Percentiles rank a stretch among this genome's conserved stretches.
Conservation (phyloP, 1,140 invertebrate species). For the Aricia agestis region DNA sequence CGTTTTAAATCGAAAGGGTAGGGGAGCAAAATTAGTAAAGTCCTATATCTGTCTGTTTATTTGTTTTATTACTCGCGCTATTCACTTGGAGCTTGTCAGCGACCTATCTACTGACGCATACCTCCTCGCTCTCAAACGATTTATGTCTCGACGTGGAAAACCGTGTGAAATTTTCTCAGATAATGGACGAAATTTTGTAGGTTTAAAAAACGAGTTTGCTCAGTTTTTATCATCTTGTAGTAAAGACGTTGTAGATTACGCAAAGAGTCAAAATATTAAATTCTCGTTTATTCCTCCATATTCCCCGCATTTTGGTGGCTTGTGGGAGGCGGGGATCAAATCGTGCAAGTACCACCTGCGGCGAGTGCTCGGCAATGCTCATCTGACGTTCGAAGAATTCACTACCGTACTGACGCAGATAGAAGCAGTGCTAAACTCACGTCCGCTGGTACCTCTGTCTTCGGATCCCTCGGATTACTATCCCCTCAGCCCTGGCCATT, state of each 20-base stretch:
- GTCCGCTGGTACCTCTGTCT: background rate
- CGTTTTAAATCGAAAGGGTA: constrained; percentile 10
- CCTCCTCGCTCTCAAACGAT: constrained; percentile 20
- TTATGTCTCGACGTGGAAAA: constrained; percentile 21
- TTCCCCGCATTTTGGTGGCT: constrained; percentile 5
- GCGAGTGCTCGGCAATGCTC: too few relatives aligned
- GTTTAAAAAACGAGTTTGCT: constrained; percentile 15
- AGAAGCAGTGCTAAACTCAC: background rate
- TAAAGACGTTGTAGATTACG: constrained; percentile 4
- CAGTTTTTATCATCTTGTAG: constrained; percentile 2
- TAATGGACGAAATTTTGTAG: constrained; percentile 19
- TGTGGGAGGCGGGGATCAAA: too few relatives aligned
- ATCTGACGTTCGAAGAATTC: too few relatives aligned
- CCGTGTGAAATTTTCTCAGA: constrained; percentile 21
- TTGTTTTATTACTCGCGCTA: constrained; percentile 13
- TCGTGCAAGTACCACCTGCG: too few relatives aligned
- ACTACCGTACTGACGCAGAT: too few relatives aligned
- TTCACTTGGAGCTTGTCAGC: constrained; percentile 19
- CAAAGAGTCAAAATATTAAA: constrained; percentile 15
- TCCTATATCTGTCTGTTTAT: constrained; percentile 23
- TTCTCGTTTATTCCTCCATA: constrained; percentile 18
- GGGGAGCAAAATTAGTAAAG: constrained; percentile 11
- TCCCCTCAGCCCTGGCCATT: constrained; percentile 10
- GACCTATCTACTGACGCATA: constrained; percentile 16
- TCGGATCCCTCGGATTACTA: background rate